These are phyloP conservation scores for Heliangelus exortis DNA, from an alignment of 2,797 vertebrate species.

Conservation along the genomic window DNA sequence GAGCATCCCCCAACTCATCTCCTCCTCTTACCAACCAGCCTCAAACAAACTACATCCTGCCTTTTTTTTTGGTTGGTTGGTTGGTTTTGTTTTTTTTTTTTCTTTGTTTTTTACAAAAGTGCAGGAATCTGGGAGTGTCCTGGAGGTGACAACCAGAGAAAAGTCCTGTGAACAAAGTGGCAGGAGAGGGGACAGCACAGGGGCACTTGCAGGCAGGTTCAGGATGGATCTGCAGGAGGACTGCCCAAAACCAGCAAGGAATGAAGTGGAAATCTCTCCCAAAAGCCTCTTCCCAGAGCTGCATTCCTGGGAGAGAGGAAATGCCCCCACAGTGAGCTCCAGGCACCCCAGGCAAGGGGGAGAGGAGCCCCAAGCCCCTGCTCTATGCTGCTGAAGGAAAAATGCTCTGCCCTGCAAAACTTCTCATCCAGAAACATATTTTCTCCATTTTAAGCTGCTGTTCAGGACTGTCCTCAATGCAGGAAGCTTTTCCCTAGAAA, in stretches of 20 bases:
- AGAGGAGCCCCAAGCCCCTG: not conserved
- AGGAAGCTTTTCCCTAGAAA: not conserved
- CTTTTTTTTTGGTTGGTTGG: too few relatives aligned
- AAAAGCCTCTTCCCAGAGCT: not conserved
- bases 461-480: accelerated
- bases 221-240: not conserved
- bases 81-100: too few relatives aligned
- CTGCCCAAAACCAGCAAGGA: not conserved
- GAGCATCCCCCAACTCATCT: not conserved
- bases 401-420: not conserved
- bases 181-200: accelerated
- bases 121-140: not conserved
- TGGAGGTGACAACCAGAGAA: not conserved
- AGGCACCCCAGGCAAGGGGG: accelerated
- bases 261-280: not conserved
- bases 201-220: accelerated
- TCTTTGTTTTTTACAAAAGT: not conserved
- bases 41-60: not conserved
- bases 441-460: accelerated
- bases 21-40: not conserved
- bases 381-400: not conserved
- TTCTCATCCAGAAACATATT: accelerated
- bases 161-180: not conserved
- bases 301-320: accelerated
- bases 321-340: accelerated